Evolutionary conservation across 2,888 invertebrate species (phyloP).

Genomic region (Serrognathus titanus): DNA sequence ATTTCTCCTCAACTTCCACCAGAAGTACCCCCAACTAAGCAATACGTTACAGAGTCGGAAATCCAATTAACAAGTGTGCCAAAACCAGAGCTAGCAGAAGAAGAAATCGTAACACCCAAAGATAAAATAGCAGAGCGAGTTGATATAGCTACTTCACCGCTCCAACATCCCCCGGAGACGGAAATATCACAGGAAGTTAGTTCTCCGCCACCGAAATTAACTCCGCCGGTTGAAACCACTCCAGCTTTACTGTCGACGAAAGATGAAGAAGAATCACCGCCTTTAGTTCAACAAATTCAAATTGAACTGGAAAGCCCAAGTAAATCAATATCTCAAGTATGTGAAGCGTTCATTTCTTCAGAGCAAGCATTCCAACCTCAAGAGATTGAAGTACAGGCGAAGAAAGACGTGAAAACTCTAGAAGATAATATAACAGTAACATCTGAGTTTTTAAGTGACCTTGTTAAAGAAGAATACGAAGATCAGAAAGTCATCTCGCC

Average conservation of each 20-base stretch:
- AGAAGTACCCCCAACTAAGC: too few species aligned
- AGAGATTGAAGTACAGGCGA: neutral
- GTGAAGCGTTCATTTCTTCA: conserved; percentile 3
- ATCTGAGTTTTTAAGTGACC: conserved; percentile 14
- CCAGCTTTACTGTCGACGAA: neutral
- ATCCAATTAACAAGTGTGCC: too few species aligned
- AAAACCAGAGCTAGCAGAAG: too few species aligned
- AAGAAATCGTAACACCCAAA: neutral
- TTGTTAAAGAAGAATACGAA: conserved; percentile 13
- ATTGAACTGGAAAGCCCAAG: conserved; percentile 10
- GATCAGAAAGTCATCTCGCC: neutral
- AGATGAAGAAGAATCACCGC: neutral
- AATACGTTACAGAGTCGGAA: too few species aligned
- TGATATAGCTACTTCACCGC: conserved; percentile 7
- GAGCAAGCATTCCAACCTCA: conserved; percentile 2
- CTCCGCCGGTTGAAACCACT: neutral
- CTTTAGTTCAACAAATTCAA: neutral
- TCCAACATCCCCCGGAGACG: neutral
- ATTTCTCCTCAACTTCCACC: too few species aligned
- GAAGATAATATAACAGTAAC: conserved; percentile 17
- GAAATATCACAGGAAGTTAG: neutral
- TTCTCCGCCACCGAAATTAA: neutral
- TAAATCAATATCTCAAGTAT: conserved; percentile 3
- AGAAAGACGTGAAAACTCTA: conserved; percentile 11
- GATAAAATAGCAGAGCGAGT: neutral